Percentiles rank a stretch among this genome's conserved stretches.
phyloP scores from a whole-genome alignment of 2,888 invertebrate species.

The Ichneumon xanthorius region DNA sequence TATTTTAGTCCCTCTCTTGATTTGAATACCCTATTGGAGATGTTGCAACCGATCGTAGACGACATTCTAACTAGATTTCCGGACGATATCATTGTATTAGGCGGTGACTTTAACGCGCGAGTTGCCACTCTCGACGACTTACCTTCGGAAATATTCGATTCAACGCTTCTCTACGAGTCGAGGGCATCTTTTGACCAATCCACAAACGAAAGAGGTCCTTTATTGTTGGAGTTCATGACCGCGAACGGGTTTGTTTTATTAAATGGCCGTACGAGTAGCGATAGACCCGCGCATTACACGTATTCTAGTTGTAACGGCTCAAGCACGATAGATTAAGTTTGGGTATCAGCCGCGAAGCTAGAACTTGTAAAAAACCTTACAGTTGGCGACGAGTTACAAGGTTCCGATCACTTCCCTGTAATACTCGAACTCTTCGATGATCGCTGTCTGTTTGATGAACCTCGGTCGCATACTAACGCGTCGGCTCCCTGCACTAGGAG shows the following conservation, averaged over 20 bases:
- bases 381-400: constrained; percentile 1
- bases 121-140: constrained; percentile 8
- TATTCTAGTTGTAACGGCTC: background rate
- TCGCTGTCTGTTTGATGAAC: background rate
- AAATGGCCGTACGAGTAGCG: constrained; percentile 25
- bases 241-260: constrained; percentile 4
- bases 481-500: background rate
- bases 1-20: constrained; percentile 24
- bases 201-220: background rate
- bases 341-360: constrained; percentile 29
- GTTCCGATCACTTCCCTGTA: constrained; percentile 14
- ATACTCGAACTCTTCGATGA: background rate
- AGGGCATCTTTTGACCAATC: constrained; percentile 10
- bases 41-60: constrained; percentile 43
- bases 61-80: constrained; percentile 30
- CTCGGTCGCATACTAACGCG: background rate
- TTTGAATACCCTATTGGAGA: constrained; percentile 6
- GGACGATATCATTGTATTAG: background rate
- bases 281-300: constrained; percentile 9
- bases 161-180: constrained; percentile 21
- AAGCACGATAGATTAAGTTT: constrained; percentile 22
- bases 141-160: constrained; percentile 10
- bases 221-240: constrained; percentile 11
- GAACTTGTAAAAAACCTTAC: constrained; percentile 16
- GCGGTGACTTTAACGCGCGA: constrained; percentile 12